Conservation (phyloP, 2,888 invertebrate genomes). For the Rhabditoides inermis region DNA sequence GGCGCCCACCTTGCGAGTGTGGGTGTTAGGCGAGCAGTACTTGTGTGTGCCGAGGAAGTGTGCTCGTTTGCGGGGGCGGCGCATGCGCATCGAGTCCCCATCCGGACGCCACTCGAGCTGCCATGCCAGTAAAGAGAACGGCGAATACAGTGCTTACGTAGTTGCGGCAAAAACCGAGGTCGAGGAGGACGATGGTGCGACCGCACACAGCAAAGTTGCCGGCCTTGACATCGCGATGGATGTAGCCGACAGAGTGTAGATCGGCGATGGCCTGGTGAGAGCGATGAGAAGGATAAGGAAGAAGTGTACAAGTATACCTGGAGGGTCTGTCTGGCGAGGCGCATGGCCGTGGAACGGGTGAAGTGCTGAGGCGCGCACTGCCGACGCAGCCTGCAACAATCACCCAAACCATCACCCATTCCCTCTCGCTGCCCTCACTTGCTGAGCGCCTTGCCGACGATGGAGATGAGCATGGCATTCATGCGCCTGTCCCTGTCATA, state of each 20-base stretch:
- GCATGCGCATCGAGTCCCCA: slow-evolving; percentile 9
- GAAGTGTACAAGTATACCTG: slow-evolving; percentile 17
- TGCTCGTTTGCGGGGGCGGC: slow-evolving; percentile 18
- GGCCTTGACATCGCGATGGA: slow-evolving; percentile 41
- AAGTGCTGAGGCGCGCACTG: slow-evolving; percentile 30
- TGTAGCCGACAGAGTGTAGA: slow-evolving; percentile 29
- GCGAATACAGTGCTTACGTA: slow-evolving; percentile 8
- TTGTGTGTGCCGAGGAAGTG: slow-evolving; percentile 36
- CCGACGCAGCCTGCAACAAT: slow-evolving; percentile 19
- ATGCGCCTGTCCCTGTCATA: slow-evolving; percentile 6
- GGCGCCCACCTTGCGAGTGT: no score
- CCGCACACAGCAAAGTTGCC: slow-evolving; percentile 38
- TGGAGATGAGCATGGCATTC: slow-evolving; percentile 38
- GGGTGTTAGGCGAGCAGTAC: slow-evolving; percentile 25
- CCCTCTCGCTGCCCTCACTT: slow-evolving; percentile 4
- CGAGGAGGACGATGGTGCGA: slow-evolving; percentile 16
- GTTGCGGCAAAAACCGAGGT: slow-evolving; percentile 22
- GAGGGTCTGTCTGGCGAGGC: slow-evolving; percentile 25
- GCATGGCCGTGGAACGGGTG: slow-evolving; percentile 33
- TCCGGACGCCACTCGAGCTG: slow-evolving; percentile 10
- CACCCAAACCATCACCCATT: not conserved
- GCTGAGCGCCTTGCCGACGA: slow-evolving; percentile 32
- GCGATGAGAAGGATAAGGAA: slow-evolving; percentile 4
- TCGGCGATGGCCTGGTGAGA: slow-evolving; percentile 28
- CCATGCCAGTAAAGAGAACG: not conserved